These are phyloP conservation scores for Schizopygopsis pylzovi DNA, from an alignment of 2,797 vertebrate genomes.

Conservation along the genomic window DNA sequence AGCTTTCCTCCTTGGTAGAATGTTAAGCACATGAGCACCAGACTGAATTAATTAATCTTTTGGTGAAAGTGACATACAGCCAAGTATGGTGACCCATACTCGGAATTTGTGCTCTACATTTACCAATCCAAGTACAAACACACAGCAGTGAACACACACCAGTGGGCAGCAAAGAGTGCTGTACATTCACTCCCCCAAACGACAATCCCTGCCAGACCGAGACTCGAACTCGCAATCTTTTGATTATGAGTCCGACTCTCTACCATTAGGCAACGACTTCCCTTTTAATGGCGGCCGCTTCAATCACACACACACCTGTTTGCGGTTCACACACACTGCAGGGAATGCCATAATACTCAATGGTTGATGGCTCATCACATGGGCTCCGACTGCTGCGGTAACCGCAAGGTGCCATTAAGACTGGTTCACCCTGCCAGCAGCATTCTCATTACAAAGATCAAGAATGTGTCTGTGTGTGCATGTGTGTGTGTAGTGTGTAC, in stretches of 20 bases:
- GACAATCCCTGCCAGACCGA: no score
- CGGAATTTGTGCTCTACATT: no score
- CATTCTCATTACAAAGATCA: constrained; percentile 16
- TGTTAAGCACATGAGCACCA: neutral
- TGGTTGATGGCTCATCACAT: constrained; percentile 5
- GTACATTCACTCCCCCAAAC: no score
- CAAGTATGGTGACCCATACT: no score
- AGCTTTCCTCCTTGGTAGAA: neutral
- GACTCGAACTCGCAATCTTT: no score
- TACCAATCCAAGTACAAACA: no score
- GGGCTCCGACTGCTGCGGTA: neutral
- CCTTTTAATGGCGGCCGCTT: neutral
- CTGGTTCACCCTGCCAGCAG: neutral
- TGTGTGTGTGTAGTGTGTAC: neutral
- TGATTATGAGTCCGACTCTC: no score
- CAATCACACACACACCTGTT: constrained; percentile 1
- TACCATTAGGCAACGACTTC: no score
- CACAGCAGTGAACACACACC: no score
- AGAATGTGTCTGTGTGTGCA: neutral
- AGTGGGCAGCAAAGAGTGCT: no score
- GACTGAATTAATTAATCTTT: constrained; percentile 20
- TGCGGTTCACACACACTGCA: neutral
- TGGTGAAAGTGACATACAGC: no score
- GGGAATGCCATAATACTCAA: constrained; percentile 17
- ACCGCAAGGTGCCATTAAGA: constrained; percentile 36